Base-by-base conservation (phyloP, 2,888 invertebrate species). In the Augiades crinisus region DNA sequence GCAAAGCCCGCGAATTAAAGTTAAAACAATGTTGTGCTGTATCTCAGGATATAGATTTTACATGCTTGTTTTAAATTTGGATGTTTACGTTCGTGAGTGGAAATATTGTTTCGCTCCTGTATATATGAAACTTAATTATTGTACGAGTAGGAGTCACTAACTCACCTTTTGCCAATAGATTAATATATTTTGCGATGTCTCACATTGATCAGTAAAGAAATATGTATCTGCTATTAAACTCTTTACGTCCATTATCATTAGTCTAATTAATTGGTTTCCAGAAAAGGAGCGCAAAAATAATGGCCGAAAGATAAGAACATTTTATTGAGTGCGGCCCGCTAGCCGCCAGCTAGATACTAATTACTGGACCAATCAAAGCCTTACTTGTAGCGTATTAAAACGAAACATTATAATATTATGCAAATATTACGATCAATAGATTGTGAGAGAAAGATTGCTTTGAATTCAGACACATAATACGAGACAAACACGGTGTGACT, bases 281-380 rank as follows among this genome's bases (percentile, higher is more conserved):
- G 38, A 47, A 21, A 47, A 47, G 47, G 38, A 19, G 38, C 21
- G 30, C 19, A 30, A 47, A 47, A 38, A 31, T 38, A 38, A 47
- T 38, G 38, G 21, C 12, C n/a, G n/a, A 6, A 17, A 14, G 31
- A 47, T 47, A 47, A 47, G 38, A 30, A 16, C 10, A 27, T 19
- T 37, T 38, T 31, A 38, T 38, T 31, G 10, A 30, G 19, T 16
- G 17, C 30, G 16, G 3, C 5, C 33, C 24, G 22, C 30, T 10
- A 41, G 43, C 10, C 24, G n/a, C 16, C 24, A 12, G 21, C 21
- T 37, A 19, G 19, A 37, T 37, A 19, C 37, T 37, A 37, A 37
- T 37, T 37, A 37, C 21, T 12, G 13, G 14, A 16, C 16, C 16
- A 14, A 33, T 7, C 16, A 14, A 33, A n/a, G 33, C 8, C 14